Evolutionary conservation across 1,140 invertebrate genomes (phyloP), one percentile per base, ranked within the genome.

Genomic region (Drosophila cardini): DNA sequence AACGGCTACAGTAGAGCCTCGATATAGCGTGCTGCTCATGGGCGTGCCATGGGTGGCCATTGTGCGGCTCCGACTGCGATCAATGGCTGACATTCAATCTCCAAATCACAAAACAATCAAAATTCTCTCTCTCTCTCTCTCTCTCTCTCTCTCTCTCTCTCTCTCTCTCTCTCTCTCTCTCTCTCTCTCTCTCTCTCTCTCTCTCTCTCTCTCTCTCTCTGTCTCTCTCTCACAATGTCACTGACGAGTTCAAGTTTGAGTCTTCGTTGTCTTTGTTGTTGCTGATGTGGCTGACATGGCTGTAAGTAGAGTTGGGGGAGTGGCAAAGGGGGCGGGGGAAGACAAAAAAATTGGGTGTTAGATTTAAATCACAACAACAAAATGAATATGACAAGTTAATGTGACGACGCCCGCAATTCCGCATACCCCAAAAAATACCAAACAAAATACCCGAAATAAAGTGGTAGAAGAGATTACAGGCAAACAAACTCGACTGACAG

Each of bases 11-110:
- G 64, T 70, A 57, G 83, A 56, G 53, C 76, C 45, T 9, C 89
- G 78, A 30, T 91, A 91, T 3, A 90, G 61, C 8, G 79, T 78
- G 43, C 75, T 48, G 43, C 77, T 78, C 46, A 83, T 78, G 45
- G 78, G 75, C 38, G 82, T 81, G 68, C 73, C 61, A 57, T 64
- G 61, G 50, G 63, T 85, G 36, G 57, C 76, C 78, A 86, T 86
- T 52, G 40, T 46, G 32, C 15, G 26, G 30, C 48, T 18, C 8
- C 57, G 11, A 36, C 9, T 36, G 50, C 26, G 32, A 13, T 42
- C 60, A 56, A 8, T 40, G 34, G 60, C 60, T 63, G 68, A 60
- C 61, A 64, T 57, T 64, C 60, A 60, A 53, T 15, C 36, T 40
- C 16, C 6, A 34, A 30, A 32, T 65, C 21, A 26, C 21, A 26